A percentile compares a stretch with the other conserved stretches of the same genome.
Evolutionary conservation across 2,113 vertebrate genomes (phyloP).

Genomic region (Hiodon tergisus): DNA sequence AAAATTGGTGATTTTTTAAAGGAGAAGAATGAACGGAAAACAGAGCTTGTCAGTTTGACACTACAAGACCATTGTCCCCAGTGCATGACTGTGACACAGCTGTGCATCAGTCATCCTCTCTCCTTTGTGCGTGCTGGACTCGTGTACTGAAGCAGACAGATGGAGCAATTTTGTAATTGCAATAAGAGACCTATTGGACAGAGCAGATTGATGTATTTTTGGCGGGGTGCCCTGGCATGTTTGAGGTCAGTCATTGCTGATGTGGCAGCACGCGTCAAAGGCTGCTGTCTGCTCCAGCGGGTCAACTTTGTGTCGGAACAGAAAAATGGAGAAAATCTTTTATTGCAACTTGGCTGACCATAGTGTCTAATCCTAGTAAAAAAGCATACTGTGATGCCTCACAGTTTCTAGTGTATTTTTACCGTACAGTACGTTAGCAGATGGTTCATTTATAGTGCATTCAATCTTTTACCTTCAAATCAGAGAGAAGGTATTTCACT

Average conservation of each 20-base stretch:
- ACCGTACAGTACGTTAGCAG: no score
- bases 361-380: not conserved
- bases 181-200: constrained; percentile 48
- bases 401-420: no score
- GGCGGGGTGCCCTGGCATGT: constrained; percentile 31
- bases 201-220: constrained; percentile 50
- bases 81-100: constrained; percentile 6
- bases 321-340: constrained; percentile 49
- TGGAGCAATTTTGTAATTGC: constrained; percentile 51
- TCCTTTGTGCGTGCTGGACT: constrained; percentile 19
- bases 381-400: not conserved
- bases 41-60: constrained; percentile 12
- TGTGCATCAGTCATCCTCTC: constrained; percentile 21
- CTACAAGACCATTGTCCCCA: not conserved
- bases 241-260: constrained; percentile 49
- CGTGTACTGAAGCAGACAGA: constrained; percentile 30
- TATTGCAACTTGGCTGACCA: not conserved
- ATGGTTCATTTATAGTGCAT: not conserved
- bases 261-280: constrained; percentile 31
- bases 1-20: no score
- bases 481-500: not conserved
- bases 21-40: no score
- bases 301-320: constrained; percentile 52
- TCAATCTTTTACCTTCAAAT: not conserved
- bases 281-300: constrained; percentile 31